Base-by-base conservation (phyloP, 2,797 vertebrate species). In the Alouatta caraya region DNA sequence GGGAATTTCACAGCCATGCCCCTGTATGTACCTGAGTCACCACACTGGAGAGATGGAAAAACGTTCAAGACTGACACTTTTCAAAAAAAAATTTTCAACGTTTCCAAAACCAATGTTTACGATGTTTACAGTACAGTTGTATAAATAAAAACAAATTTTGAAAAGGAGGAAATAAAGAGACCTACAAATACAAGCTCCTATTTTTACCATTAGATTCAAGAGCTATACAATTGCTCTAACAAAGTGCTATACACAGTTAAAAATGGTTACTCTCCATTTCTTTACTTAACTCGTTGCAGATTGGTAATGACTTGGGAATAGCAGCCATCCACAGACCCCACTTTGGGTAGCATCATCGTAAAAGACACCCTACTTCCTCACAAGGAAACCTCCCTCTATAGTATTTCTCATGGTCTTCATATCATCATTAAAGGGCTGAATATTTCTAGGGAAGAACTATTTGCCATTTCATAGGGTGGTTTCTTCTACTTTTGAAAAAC, bases 1-100 rank as follows among this genome's bases (percentile, higher is more conserved):
- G 1, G 24, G 2, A 46, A 37, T 24, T 6, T 48, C 12, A 2
- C 8, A 42, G 33, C 24, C 26, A 0, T 1, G 3, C 7, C 55
- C 4, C 64, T 5, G 1, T 5, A 8, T 39, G n/a, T 19, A 5
- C 44, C 52, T 10, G 39, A 75, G 5, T 17, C 10, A 2, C 7
- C 46, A 26, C 13, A 15, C 24, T 7, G 6, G 72, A 61, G 48
- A 78, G 28, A 22, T 30, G 28, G 6, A 21, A 44, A 13, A 21
- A 37, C 44, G 26, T 3, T 8, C 33, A 9, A 67, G 2, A 48
- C 19, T 5, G 11, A 44, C 24, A 15, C 3, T 33, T 59, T 3
- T 14, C 30, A 22, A 59, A 76, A 33, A 42, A 28, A 13, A 19
- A 22, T 11, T 13, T 26, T 22, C 21, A 7, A 0, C 13, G 37